These are phyloP conservation scores for Globodera ellingtonae DNA, from an alignment of 1,140 invertebrate species.

Conservation along the genomic window DNA sequence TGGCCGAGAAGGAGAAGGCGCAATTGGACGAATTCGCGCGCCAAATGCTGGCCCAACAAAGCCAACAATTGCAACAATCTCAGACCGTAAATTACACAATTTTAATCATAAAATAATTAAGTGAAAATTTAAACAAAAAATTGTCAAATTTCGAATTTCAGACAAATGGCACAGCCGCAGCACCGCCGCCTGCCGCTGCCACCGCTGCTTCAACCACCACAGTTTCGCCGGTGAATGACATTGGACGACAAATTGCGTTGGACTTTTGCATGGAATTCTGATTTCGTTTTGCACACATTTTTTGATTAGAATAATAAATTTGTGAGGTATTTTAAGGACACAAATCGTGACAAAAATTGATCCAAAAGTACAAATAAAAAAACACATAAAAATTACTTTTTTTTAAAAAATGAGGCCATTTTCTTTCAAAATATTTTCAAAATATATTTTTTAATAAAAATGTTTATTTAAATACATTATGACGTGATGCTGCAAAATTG, in stretches of 20 bases:
- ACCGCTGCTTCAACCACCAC: constrained; percentile 15
- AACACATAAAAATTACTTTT: too few species aligned
- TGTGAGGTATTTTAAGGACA: too few species aligned
- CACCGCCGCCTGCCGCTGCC: neutral
- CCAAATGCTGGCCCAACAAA: constrained; percentile 34
- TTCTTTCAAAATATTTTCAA: too few species aligned
- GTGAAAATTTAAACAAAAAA: neutral
- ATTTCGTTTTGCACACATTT: neutral
- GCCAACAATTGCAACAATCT: constrained; percentile 25
- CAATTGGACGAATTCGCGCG: constrained; percentile 39
- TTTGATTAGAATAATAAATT: too few species aligned
- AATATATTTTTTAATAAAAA: too few species aligned
- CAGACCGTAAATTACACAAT: neutral
- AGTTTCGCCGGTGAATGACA: constrained; percentile 30
- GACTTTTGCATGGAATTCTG: constrained; percentile 44
- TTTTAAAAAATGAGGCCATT: too few species aligned
- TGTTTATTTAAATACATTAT: too few species aligned
- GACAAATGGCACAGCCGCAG: neutral
- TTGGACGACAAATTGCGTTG: constrained; percentile 39
- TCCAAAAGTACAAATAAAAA: too few species aligned
- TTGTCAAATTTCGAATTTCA: constrained; percentile 3
- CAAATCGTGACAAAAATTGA: too few species aligned
- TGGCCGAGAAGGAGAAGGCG: constrained; percentile 35
- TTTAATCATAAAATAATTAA: neutral
- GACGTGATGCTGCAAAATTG: too few species aligned